Percentiles rank a stretch among this genome's conserved stretches.
These are phyloP conservation scores for Glaucomys volans DNA, from an alignment of 2,113 vertebrate genomes.

Conservation along the genomic window DNA sequence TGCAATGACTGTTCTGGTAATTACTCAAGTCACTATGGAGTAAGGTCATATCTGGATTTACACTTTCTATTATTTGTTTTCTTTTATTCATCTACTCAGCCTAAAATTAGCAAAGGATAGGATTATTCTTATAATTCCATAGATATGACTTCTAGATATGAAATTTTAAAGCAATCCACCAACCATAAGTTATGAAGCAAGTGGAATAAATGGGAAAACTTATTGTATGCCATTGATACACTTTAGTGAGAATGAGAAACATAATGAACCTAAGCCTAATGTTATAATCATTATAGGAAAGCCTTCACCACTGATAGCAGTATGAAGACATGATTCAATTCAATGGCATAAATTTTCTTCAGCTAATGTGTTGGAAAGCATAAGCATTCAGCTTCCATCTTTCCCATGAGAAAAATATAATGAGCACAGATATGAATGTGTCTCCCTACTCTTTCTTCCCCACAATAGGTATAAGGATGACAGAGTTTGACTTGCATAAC, in stretches of 20 bases:
- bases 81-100: conserved; percentile 13
- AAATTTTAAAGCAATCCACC: background rate
- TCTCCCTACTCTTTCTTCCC: background rate
- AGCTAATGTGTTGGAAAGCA: background rate
- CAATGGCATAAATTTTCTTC: background rate
- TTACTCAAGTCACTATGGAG: background rate
- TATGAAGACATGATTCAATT: conserved; percentile 23
- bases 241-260: background rate
- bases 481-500: background rate
- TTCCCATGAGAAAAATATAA: background rate
- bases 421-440: conserved; percentile 19
- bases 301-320: conserved; percentile 2
- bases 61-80: background rate
- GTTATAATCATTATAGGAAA: conserved; percentile 9
- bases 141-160: background rate
- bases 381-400: background rate
- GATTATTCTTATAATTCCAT: background rate
- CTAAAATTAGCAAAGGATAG: conserved; percentile 1
- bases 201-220: background rate
- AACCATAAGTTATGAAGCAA: background rate
- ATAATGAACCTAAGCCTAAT: background rate
- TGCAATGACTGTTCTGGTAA: background rate
- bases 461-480: background rate
- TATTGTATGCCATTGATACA: background rate
- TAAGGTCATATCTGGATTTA: background rate